Conservation (phyloP, 1,140 invertebrate species). For the Brachionus manjavacas region DNA sequence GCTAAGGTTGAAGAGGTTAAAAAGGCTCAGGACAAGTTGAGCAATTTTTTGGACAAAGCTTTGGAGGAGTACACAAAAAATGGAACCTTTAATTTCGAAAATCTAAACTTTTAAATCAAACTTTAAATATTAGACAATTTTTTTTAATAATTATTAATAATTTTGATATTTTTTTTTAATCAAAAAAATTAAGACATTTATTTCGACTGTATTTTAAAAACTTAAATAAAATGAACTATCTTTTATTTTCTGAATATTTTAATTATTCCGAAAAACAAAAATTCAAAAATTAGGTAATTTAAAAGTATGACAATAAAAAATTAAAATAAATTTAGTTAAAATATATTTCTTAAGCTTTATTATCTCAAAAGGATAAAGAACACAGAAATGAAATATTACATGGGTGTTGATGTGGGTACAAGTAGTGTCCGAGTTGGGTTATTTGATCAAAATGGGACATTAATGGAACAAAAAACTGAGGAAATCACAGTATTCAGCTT, state of each 20-base stretch:
- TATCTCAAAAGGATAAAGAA: no score
- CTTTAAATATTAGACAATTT: neutral
- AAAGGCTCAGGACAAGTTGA: neutral
- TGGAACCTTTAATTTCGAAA: neutral
- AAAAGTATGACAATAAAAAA: neutral
- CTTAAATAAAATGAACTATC: neutral
- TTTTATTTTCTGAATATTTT: neutral
- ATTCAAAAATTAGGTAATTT: neutral
- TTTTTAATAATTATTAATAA: neutral
- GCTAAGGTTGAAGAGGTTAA: neutral
- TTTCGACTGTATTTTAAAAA: neutral
- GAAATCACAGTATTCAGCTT: conserved; percentile 73
- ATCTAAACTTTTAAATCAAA: neutral
- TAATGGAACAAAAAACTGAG: conserved; percentile 64
- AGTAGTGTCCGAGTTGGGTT: conserved; percentile 74
- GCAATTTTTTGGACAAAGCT: neutral
- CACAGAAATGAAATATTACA: conserved; percentile 59
- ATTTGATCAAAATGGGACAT: conserved; percentile 67
- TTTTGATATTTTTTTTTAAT: neutral
- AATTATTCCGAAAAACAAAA: neutral
- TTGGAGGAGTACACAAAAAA: neutral
- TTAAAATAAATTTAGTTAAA: neutral
- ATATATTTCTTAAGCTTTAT: no score
- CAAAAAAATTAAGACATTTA: neutral
- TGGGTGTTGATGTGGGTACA: conserved; percentile 89